Percentiles rank a stretch among this genome's conserved stretches.
Conservation (phyloP, 2,797 vertebrate genomes). For the Channallabes apus region DNA sequence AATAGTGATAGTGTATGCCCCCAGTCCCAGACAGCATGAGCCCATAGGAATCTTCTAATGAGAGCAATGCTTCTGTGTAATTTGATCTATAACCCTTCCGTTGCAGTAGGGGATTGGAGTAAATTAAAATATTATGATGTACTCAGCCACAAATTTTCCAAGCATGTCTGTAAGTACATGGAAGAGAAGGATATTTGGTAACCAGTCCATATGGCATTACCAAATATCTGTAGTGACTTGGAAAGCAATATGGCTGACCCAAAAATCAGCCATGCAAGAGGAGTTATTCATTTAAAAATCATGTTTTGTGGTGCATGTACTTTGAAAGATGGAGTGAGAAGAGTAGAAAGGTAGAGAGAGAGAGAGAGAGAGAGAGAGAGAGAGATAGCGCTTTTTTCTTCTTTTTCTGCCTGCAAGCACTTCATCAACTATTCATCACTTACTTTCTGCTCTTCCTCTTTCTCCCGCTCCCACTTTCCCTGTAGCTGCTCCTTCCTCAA, state of each 20-base stretch:
- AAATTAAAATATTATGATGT: background rate
- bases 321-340: slow-evolving; percentile 31
- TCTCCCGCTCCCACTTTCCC: slow-evolving; percentile 7
- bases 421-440: slow-evolving; percentile 61
- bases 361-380: slow-evolving; percentile 62
- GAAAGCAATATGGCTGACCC: background rate
- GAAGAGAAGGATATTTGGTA: background rate
- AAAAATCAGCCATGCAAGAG: background rate
- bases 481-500: slow-evolving; percentile 39
- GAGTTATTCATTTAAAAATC: background rate
- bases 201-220: background rate
- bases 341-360: slow-evolving; percentile 41
- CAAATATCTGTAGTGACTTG: background rate
- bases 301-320: background rate
- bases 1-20: background rate
- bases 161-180: background rate
- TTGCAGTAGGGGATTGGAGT: background rate
- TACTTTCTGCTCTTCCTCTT: slow-evolving; percentile 44
- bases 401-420: slow-evolving; percentile 71
- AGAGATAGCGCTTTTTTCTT: slow-evolving; percentile 56
- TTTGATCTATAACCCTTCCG: background rate
- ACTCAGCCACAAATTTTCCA: background rate
- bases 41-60: background rate
- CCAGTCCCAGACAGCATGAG: background rate
- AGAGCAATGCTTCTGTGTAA: background rate